A percentile compares a stretch with the other conserved stretches of the same genome.
phyloP scores from a whole-genome alignment of 2,797 vertebrate species.

The Peromyscus eremicus region DNA sequence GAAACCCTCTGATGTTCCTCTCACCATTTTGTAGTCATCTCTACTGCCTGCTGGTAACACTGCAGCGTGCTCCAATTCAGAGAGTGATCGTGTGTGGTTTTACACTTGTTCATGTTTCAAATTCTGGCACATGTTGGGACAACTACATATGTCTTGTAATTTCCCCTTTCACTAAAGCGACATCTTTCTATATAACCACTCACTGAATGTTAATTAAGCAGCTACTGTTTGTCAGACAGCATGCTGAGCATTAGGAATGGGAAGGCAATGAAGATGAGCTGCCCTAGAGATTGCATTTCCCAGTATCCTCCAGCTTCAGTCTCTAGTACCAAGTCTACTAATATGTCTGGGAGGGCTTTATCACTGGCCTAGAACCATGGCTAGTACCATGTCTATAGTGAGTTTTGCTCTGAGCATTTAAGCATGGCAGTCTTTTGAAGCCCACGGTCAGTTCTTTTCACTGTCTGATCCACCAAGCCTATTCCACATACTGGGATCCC shows the following conservation, averaged over 20 bases:
- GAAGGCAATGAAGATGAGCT: not conserved
- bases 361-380: not conserved
- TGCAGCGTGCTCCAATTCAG: not conserved
- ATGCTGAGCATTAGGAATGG: not conserved
- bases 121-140: not conserved
- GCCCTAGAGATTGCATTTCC: not conserved
- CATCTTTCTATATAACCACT: not conserved
- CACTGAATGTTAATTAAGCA: not conserved
- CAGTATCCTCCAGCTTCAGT: not conserved
- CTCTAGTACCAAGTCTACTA: not conserved
- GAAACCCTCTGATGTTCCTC: not conserved
- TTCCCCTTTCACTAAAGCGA: slow-evolving; percentile 12
- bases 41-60: not conserved
- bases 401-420: not conserved
- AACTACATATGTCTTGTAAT: not conserved
- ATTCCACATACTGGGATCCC: not conserved
- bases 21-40: not conserved
- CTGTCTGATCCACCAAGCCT: not conserved
- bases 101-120: not conserved
- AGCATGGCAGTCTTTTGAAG: not conserved
- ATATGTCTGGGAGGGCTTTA: not conserved
- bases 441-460: not conserved
- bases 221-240: not conserved
- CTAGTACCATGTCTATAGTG: not conserved
- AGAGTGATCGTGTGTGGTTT: not conserved